Percentiles rank a stretch among this genome's conserved stretches.
Conservation (phyloP, 2,797 vertebrate genomes). For the Falco berigora region DNA sequence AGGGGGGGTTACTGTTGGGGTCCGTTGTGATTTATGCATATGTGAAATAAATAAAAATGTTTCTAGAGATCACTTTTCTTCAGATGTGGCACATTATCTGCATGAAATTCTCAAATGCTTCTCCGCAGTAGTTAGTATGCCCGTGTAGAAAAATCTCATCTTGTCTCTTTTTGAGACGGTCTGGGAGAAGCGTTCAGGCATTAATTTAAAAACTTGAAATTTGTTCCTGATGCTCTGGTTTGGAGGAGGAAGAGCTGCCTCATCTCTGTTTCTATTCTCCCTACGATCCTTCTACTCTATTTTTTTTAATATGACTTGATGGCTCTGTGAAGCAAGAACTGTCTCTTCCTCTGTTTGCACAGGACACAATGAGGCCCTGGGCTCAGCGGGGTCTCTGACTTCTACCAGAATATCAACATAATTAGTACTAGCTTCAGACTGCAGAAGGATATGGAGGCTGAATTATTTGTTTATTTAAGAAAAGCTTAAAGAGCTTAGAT, state of each 20-base stretch:
- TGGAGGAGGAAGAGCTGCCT: background rate
- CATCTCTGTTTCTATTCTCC: background rate
- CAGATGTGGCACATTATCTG: background rate
- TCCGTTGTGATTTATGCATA: background rate
- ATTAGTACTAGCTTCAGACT: background rate
- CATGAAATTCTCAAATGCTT: background rate
- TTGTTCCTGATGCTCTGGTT: background rate
- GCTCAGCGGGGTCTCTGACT: background rate
- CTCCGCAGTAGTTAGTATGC: background rate
- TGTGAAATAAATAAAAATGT: background rate
- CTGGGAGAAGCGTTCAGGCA: background rate
- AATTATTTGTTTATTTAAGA: slow-evolving; percentile 26
- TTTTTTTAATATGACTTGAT: background rate
- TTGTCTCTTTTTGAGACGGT: background rate
- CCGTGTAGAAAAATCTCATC: background rate
- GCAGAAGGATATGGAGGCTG: background rate
- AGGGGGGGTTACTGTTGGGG: background rate
- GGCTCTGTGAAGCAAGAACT: background rate
- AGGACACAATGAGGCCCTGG: background rate
- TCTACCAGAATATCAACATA: background rate
- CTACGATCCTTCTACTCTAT: background rate
- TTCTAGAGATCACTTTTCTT: background rate
- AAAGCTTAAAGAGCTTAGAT: background rate
- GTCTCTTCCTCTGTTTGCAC: background rate
- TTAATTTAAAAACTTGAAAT: background rate